Evolutionary conservation across 1,140 invertebrate species (phyloP), one percentile per base, ranked within the genome.

Genomic region (Bombus cullumanus): DNA sequence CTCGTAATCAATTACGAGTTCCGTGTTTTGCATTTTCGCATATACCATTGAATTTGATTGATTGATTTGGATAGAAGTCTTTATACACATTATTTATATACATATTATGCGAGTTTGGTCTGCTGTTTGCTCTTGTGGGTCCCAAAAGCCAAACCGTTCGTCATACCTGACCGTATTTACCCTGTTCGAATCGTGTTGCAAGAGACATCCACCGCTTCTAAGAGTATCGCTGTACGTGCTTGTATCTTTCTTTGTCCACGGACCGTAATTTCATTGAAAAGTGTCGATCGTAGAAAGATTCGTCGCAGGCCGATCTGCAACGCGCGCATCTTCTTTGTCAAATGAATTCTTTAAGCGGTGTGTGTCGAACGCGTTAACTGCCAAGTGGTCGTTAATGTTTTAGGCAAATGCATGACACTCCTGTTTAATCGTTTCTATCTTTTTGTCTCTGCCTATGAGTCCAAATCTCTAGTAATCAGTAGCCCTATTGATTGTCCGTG

Each of bases 21-120:
- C 57, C 76, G 39, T 62, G 47, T 71, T 75, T 90, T 92, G 92
- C 91, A 94, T 93, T 89, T 90, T 90, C 86, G 90, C 89, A 92
- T 88, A 91, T 83, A 90, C 75, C 87, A 80, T 34, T 80, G 78
- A 59, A 73, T 92, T 92, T 87, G 37, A 41, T 64, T 77, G 47
- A 53, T 53, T 53, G 47, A 53, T 18, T 53, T 53, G 86, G 86
- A 85, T 86, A 85, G 76, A 88, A 75, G 59, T 89, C 74, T 68
- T 47, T 68, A 68, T 37, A 37, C 34, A 37, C 22, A 25, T 68
- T 37, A 25, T 68, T 37, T 68, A 37, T 25, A 37, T 80, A 41
- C 34, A 41, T 53, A 34, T 82, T 81, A 84, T 90, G 81, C 69
- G 84, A 91, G 53, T 86, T 88, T 89, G 90, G 80, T 83, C 77